Base-by-base conservation (phyloP, 2,888 invertebrate genomes). In the Taenaris catops region DNA sequence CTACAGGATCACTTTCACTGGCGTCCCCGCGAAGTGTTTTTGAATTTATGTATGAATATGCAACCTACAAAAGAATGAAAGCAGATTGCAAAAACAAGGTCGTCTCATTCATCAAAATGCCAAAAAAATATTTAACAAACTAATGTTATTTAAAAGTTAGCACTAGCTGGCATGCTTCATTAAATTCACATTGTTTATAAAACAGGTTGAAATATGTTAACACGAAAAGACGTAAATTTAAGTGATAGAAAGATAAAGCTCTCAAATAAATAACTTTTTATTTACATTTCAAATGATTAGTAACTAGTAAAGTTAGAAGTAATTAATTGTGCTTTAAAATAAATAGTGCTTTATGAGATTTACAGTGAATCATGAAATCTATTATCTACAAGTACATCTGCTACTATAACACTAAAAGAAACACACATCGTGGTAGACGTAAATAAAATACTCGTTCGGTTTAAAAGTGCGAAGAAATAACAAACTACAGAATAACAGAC, bases 1-100 rank as follows among this genome's bases (percentile, higher is more conserved):
- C 89, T 92, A 93, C 92, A 83, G 92, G 92, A 55, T 90, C 89
- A 61, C 80, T 86, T 72, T 92, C 93, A 87, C 87, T 80, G 84
- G 87, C 52, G 59, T 67, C 70, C 65, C 67, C 72, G 46, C 78
- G 75, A 34, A 64, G 69, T 71, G 67, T 65, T 71, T 76, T 64
- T 59, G 70, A 71, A 78, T 70, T 72, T 73, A 81, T 81, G 87
- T 87, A 83, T 74, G 89, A 81, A 84, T 83, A 87, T 81, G 88
- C 86, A 80, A 88, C 89, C 91, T 90, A 90, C 81, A 89, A 91
- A 87, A 88, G 87, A 87, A 87, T 63, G 80, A 88, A 88, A 78
- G 81, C 75, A 63, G 64, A 75, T 80, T 75, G 81, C 84, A 84
- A 83, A 78, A 78, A 74, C 63, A 78, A 79, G 74, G 67, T 53